Conservation (phyloP, 1,140 invertebrate genomes). For the Drusus annulatus region DNA sequence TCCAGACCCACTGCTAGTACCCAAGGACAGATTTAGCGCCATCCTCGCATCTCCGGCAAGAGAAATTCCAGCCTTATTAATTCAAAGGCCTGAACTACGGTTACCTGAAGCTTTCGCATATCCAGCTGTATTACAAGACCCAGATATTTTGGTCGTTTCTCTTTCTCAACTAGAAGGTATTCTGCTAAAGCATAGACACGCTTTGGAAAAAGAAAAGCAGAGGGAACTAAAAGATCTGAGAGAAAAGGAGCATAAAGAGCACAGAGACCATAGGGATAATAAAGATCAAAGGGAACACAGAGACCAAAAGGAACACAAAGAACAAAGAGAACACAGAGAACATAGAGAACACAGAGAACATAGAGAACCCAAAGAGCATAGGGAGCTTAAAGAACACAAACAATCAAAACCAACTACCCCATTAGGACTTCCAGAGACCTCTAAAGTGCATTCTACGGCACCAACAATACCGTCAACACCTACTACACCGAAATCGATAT, state of each 20-base stretch:
- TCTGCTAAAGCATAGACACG: slow-evolving; percentile 70
- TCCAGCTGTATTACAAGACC: slow-evolving; percentile 81
- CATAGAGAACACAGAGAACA: too few relatives aligned
- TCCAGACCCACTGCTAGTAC: slow-evolving; percentile 85
- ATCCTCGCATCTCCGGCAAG: slow-evolving; percentile 81
- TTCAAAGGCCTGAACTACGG: slow-evolving; percentile 79
- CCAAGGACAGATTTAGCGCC: slow-evolving; percentile 79
- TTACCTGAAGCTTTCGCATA: slow-evolving; percentile 80
- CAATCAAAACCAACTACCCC: slow-evolving; percentile 43
- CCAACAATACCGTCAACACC: too few relatives aligned
- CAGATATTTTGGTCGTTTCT: slow-evolving; percentile 84
- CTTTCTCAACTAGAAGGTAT: slow-evolving; percentile 83
- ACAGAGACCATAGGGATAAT: too few relatives aligned
- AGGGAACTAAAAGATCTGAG: too few relatives aligned
- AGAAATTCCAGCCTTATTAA: slow-evolving; percentile 83
- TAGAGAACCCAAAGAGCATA: too few relatives aligned
- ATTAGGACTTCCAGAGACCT: neutral
- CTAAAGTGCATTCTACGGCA: slow-evolving; percentile 9
- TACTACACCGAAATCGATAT: neutral
- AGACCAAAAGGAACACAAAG: too few relatives aligned
- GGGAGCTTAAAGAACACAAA: slow-evolving; percentile 37
- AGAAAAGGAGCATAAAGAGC: too few relatives aligned
- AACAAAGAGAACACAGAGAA: too few relatives aligned
- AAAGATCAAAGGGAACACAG: too few relatives aligned
- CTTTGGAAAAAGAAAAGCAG: slow-evolving; percentile 61